phyloP scores from a whole-genome alignment of 2,113 vertebrate genomes.

The Sebastes fasciatus region DNA sequence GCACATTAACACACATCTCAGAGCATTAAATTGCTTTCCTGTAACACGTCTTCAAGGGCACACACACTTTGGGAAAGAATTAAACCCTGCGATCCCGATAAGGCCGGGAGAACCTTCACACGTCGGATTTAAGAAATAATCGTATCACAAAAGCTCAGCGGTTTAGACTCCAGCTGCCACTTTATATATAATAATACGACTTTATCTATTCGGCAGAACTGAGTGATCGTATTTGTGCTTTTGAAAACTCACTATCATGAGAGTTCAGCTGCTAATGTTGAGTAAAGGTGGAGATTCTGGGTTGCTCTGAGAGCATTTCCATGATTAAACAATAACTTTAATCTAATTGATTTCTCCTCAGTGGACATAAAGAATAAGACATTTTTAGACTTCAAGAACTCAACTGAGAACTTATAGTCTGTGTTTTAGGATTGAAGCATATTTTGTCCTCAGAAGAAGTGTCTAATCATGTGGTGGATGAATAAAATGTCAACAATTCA shows the following conservation, averaged over 20 bases:
- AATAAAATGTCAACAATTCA: too few species aligned
- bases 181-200: background rate
- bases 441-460: too few species aligned
- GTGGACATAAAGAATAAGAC: background rate
- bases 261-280: constrained; percentile 6
- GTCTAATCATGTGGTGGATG: too few species aligned
- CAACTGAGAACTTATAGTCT: background rate
- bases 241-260: background rate
- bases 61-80: background rate
- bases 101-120: background rate
- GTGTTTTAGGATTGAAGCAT: too few species aligned
- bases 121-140: background rate
- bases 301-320: too few species aligned
- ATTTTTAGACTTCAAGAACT: background rate
- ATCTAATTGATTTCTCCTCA: background rate
- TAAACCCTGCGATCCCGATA: background rate
- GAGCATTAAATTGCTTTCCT: background rate
- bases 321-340: too few species aligned
- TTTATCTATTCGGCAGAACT: background rate
- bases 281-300: background rate
- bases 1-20: background rate
- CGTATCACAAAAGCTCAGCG: background rate
- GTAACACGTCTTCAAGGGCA: background rate
- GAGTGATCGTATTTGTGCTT: background rate
- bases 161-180: background rate